Evolutionary conservation across 2,797 vertebrate species (phyloP), one percentile per base, ranked within the genome.

Genomic region (Lepidocolaptes lacrymiger): DNA sequence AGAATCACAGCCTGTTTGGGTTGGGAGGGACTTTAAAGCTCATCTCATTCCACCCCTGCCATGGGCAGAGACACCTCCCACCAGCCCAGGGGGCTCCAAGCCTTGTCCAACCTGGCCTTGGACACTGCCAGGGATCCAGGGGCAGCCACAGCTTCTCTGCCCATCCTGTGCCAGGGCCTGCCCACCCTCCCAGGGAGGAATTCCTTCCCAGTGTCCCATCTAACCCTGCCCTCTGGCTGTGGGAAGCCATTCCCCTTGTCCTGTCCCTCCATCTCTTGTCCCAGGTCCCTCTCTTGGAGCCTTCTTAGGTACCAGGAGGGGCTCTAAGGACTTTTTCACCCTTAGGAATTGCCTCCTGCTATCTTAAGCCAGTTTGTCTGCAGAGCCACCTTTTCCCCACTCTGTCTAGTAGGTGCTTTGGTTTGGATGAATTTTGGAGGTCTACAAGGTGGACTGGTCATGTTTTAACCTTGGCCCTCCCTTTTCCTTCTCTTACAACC

Each of bases 41-140:
- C 64, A 39, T 14, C n/a, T 37, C 6, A 8, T 43, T 0, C 22
- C 71, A n/a, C 9, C n/a, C 14, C 41, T 76, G 21, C 68, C 22
- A 4, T 5, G 56, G 44, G 9, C 49, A 69, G 56, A 36, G 37
- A 26, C 64, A 26, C 23, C 36, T 89, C 0, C 56, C 79, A 34
- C 24, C 0, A 0, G 3, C 37, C 72, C 79, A 77, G 58, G 44
- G 0, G 46, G 37, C 21, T 64, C 72, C 58, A 0, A 43, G 4
- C 15, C 41, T 19, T 2, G 1, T 30, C 78, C 87, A 77, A 0
- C 37, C n/a, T 76, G 64, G 24, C 51, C 44, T 34, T 23, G 79
- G 58, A 0, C 79, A 58, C 24, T 71, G 0, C 43, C 64, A 83
- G 72, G 36, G 63, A 44, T 71, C 6, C 74, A 78, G 58, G 87